Evolutionary conservation across 1,140 invertebrate genomes (phyloP).

Genomic region (Aricia agestis): DNA sequence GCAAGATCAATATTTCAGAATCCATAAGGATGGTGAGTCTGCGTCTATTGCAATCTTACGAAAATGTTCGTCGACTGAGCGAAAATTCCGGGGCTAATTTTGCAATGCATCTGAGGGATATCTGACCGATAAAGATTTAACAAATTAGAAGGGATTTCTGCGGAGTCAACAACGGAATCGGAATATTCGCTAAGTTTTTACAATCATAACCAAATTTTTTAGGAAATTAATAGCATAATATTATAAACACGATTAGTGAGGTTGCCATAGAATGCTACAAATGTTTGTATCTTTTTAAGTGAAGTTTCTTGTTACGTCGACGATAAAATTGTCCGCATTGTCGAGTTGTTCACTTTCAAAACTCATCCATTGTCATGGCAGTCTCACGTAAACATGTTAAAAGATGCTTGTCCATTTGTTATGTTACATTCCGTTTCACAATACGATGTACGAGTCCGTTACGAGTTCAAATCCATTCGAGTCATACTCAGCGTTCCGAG

Average conservation of each 20-base stretch:
- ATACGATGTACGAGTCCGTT: conserved; percentile 21
- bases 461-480: conserved; percentile 43
- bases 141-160: not conserved
- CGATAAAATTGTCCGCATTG: not conserved
- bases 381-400: conserved; percentile 55
- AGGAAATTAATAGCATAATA: conserved; percentile 16
- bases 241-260: conserved; percentile 38
- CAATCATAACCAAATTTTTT: conserved; percentile 38
- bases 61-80: conserved; percentile 56
- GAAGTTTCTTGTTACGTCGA: not conserved
- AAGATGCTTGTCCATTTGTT: conserved; percentile 37
- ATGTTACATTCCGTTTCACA: conserved; percentile 5
- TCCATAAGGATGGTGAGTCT: conserved; percentile 67
- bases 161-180: not conserved
- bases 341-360: not conserved
- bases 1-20: conserved; percentile 68
- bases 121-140: not conserved
- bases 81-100: conserved; percentile 39
- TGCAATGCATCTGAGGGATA: not conserved
- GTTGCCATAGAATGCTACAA: conserved; percentile 40
- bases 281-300: not conserved
- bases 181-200: conserved; percentile 46
- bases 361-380: conserved; percentile 48
- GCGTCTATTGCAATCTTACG: conserved; percentile 48
- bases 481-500: conserved; percentile 53